Evolutionary conservation across 2,888 invertebrate genomes (phyloP).

Genomic region (Graphium colonna): DNA sequence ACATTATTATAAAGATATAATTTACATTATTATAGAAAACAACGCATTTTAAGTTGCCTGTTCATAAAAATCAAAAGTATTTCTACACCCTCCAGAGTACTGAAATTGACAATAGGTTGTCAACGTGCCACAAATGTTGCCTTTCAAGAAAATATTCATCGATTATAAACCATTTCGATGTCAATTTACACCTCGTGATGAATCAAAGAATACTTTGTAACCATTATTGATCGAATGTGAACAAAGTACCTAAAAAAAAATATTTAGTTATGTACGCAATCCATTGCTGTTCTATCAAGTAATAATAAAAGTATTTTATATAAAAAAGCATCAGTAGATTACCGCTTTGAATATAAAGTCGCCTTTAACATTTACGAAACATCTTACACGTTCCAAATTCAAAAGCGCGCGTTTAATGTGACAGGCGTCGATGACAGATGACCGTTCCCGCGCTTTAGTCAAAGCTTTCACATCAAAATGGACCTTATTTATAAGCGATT

Average conservation of each 20-base stretch:
- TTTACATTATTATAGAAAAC: too few species aligned
- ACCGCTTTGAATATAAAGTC: neutral
- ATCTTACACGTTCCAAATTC: constrained; percentile 40
- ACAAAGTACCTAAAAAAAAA: too few species aligned
- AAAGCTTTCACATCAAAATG: constrained; percentile 22
- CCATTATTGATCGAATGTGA: constrained; percentile 34
- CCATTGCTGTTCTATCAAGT: neutral
- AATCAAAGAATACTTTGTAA: constrained; percentile 22
- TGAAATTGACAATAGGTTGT: constrained; percentile 12
- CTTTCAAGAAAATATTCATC: constrained; percentile 25
- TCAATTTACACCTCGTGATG: constrained; percentile 40
- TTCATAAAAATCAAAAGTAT: too few species aligned
- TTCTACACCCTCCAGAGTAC: too few species aligned
- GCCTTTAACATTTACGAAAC: constrained; percentile 39
- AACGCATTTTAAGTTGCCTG: too few species aligned
- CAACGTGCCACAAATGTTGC: constrained; percentile 8
- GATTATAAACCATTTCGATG: constrained; percentile 41
- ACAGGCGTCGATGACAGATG: constrained; percentile 72
- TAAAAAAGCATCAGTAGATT: constrained; percentile 23
- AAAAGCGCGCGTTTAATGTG: constrained; percentile 45
- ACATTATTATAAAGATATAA: too few species aligned
- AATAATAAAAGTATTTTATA: too few species aligned
- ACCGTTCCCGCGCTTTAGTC: constrained; percentile 31
- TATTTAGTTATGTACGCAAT: too few species aligned
- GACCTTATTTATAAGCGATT: constrained; percentile 30